phyloP scores from a whole-genome alignment of 2,888 invertebrate species.

The Enoplolaimus lenunculus region DNA sequence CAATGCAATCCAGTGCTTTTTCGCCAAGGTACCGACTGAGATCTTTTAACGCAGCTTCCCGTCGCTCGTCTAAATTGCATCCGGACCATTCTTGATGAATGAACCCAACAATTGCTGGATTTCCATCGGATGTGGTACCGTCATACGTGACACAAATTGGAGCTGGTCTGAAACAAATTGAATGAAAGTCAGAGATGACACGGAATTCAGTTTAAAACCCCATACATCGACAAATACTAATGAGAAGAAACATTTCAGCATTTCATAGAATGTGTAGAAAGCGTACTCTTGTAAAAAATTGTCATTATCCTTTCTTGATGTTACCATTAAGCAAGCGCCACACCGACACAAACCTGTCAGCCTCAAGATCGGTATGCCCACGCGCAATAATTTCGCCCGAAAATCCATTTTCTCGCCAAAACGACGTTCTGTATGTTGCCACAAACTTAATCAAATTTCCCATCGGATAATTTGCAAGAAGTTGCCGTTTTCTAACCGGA shows the following conservation, averaged over 20 bases:
- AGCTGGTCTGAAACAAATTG: too few species aligned
- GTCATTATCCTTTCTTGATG: too few species aligned
- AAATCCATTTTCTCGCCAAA: conserved; percentile 43
- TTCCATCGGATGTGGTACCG: conserved; percentile 37
- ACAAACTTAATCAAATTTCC: conserved; percentile 44
- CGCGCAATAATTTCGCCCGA: conserved; percentile 43
- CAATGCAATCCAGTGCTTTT: conserved; percentile 27
- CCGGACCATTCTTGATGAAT: conserved; percentile 30
- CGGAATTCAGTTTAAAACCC: too few species aligned
- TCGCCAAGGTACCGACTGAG: conserved; percentile 33
- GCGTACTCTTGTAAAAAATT: too few species aligned
- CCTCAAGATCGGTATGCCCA: conserved; percentile 35
- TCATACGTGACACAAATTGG: conserved; percentile 38
- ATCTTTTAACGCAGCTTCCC: conserved; percentile 40
- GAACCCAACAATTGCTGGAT: conserved; percentile 43
- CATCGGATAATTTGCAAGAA: conserved; percentile 42
- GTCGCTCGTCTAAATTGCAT: conserved; percentile 33
- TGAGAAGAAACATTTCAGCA: too few species aligned
- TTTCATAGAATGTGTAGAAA: too few species aligned
- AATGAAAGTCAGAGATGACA: too few species aligned
- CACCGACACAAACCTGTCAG: too few species aligned
- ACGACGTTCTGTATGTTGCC: conserved; percentile 42
- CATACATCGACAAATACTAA: too few species aligned
- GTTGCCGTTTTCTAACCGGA: conserved; percentile 37
- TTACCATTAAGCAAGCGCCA: too few species aligned